phyloP scores from a whole-genome alignment of 2,888 invertebrate species.

The Ophion costatus region DNA sequence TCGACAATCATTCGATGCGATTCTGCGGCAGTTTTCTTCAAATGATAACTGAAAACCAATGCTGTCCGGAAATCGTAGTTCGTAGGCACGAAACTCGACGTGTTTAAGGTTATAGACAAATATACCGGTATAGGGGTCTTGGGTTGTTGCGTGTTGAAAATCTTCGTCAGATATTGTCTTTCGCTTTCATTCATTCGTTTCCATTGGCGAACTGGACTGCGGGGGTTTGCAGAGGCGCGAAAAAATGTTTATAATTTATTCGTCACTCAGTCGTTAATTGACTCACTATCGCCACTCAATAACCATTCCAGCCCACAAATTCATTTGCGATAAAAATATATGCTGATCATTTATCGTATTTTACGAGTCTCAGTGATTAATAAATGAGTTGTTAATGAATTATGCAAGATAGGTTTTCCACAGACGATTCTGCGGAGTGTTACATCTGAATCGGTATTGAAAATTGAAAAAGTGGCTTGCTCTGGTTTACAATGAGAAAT shows the following conservation, averaged over 20 bases:
- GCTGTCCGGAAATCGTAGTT: too few species aligned
- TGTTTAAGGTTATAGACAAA: too few species aligned
- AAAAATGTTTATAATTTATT: constrained; percentile 20
- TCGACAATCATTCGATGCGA: too few species aligned
- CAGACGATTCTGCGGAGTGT: neutral
- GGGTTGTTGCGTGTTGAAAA: too few species aligned
- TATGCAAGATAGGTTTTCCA: constrained; percentile 9
- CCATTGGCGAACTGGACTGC: neutral
- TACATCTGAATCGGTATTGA: neutral
- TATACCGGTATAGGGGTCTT: too few species aligned
- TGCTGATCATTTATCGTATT: neutral
- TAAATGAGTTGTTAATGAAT: constrained; percentile 14
- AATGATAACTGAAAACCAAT: too few species aligned
- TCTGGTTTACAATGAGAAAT: neutral
- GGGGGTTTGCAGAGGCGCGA: neutral
- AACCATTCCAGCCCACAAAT: neutral
- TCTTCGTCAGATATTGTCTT: constrained; percentile 4
- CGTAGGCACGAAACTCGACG: too few species aligned
- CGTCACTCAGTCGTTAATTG: constrained; percentile 50
- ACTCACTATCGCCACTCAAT: constrained; percentile 38
- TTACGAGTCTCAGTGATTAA: constrained; percentile 10
- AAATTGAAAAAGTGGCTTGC: neutral
- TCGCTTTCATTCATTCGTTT: constrained; percentile 25
- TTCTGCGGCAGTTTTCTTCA: too few species aligned
- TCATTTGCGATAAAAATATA: constrained; percentile 8